Evolutionary conservation across 2,797 vertebrate species (phyloP).

Genomic region (Amazona finschi): DNA sequence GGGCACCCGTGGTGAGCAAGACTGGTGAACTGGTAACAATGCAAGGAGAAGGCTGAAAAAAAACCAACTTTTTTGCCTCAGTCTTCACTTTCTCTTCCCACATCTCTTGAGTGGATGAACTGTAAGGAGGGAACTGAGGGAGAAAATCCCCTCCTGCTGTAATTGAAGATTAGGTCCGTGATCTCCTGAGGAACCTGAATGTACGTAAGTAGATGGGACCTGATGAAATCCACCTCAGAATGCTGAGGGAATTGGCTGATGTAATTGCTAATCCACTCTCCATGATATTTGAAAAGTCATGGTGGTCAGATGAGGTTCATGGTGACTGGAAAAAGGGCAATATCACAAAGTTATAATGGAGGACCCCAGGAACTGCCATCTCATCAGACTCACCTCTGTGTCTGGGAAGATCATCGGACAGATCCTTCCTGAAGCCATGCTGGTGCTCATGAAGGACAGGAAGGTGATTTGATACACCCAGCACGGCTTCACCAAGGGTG

Average conservation of each 20-base stretch:
- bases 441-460: neutral
- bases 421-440: neutral
- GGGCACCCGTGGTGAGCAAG: neutral
- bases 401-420: neutral
- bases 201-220: neutral
- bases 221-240: neutral
- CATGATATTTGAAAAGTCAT: neutral
- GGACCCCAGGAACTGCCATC: neutral
- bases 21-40: neutral
- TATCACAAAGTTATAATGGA: neutral
- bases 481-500: neutral
- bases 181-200: neutral
- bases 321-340: neutral
- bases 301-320: neutral
- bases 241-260: neutral
- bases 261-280: neutral
- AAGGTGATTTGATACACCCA: neutral
- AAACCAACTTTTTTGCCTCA: neutral
- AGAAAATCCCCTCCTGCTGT: neutral
- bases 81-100: neutral
- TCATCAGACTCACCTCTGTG: neutral
- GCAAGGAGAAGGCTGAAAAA: neutral
- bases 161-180: neutral
- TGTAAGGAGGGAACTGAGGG: neutral
- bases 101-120: neutral